Percentiles rank a stretch among this genome's conserved stretches.
Conservation (phyloP, 1,140 invertebrate genomes). For the Cardiocondyla obscurior region DNA sequence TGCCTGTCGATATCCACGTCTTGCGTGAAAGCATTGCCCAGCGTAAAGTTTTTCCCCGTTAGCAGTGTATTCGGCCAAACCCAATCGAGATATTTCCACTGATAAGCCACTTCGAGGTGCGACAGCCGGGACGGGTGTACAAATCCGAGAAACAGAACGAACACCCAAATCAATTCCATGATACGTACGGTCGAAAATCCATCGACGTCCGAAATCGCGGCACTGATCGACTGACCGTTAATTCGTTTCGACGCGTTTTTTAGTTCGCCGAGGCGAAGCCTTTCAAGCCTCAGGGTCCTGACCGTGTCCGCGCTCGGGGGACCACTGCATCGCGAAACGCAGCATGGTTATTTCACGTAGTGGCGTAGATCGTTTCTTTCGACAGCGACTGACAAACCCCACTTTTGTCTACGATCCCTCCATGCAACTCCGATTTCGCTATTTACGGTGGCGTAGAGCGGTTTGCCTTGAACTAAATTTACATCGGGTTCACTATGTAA, state of each 20-base stretch:
- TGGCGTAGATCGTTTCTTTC: slow-evolving; percentile 42
- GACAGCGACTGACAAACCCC: slow-evolving; percentile 60
- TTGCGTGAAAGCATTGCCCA: slow-evolving; percentile 80
- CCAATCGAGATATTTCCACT: slow-evolving; percentile 82
- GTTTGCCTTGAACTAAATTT: slow-evolving; percentile 75
- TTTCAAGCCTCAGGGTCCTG: slow-evolving; percentile 36
- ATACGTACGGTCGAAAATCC: background rate
- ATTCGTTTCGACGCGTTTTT: slow-evolving; percentile 41
- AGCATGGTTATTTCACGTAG: slow-evolving; percentile 68
- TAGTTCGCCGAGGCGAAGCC: background rate
- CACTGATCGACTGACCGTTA: slow-evolving; percentile 30
- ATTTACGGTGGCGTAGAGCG: slow-evolving; percentile 69
- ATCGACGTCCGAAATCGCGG: background rate
- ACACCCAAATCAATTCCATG: slow-evolving; percentile 23
- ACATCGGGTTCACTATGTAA: slow-evolving; percentile 53
- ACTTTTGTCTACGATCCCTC: slow-evolving; percentile 57
- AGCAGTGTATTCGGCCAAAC: slow-evolving; percentile 73
- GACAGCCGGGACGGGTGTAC: background rate
- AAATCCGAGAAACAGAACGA: slow-evolving; percentile 26
- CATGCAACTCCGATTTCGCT: slow-evolving; percentile 60
- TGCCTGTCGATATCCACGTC: slow-evolving; percentile 80
- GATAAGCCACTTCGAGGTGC: slow-evolving; percentile 72
- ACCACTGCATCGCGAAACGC: slow-evolving; percentile 68
- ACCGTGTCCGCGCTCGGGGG: slow-evolving; percentile 65
- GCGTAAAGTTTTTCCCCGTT: slow-evolving; percentile 75